Percentiles rank a stretch among this genome's conserved stretches.
phyloP scores from a whole-genome alignment of 2,113 vertebrate species.

The Haplotaxodon microlepis region DNA sequence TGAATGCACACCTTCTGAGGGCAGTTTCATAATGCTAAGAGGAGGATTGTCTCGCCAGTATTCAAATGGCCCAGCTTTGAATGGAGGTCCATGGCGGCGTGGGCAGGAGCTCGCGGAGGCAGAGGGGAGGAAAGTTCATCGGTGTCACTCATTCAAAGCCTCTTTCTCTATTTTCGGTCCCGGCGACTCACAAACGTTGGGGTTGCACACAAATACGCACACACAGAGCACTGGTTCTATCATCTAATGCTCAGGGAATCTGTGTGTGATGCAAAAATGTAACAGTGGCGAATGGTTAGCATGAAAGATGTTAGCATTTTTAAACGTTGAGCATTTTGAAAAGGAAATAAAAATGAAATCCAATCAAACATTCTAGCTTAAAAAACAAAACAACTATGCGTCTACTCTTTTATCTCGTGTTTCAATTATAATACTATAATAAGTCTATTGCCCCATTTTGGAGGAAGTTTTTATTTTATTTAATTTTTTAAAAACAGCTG shows the following conservation, averaged over 20 bases:
- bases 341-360: neutral
- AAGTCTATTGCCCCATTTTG: neutral
- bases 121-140: slow-evolving; percentile 55
- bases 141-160: slow-evolving; percentile 56
- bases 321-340: neutral
- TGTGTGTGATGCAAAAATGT: neutral
- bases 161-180: slow-evolving; percentile 45
- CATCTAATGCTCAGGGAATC: neutral
- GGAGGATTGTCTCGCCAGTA: slow-evolving; percentile 42
- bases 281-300: neutral
- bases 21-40: slow-evolving; percentile 29
- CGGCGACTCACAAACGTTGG: neutral
- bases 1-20: neutral
- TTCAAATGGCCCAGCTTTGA: slow-evolving; percentile 51
- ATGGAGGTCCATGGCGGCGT: slow-evolving; percentile 39
- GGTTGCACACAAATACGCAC: neutral
- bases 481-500: accelerated
- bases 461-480: neutral
- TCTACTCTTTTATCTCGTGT: neutral
- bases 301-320: neutral
- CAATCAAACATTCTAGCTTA: neutral
- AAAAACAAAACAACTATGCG: neutral
- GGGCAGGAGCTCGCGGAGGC: slow-evolving; percentile 5
- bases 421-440: neutral
- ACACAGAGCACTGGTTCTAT: neutral